Evolutionary conservation across 2,113 vertebrate species (phyloP).

Genomic region (Lates calcarifer): DNA sequence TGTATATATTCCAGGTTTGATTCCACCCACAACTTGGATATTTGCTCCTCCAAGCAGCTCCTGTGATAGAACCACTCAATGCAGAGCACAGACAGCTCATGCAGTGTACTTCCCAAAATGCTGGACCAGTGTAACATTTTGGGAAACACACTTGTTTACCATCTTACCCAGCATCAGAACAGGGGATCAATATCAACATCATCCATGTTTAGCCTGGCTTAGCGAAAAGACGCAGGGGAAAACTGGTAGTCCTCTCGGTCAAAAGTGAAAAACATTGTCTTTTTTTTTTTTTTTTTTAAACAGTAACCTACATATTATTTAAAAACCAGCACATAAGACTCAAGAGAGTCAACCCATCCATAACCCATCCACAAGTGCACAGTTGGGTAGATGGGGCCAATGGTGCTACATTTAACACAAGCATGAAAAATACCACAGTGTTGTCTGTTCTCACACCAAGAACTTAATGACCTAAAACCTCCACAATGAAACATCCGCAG

Average conservation of each 20-base stretch:
- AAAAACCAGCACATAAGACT: not conserved
- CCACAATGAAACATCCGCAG: not conserved
- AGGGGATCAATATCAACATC: conserved; percentile 8
- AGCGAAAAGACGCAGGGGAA: not conserved
- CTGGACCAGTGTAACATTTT: not conserved
- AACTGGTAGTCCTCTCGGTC: not conserved
- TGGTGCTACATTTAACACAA: not conserved
- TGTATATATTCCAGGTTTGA: not conserved
- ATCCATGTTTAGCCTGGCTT: conserved; percentile 15
- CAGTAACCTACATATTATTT: not conserved
- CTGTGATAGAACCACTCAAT: not conserved
- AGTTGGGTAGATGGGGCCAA: not conserved
- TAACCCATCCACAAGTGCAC: not conserved
- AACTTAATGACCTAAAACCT: not conserved
- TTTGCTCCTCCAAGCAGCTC: not conserved
- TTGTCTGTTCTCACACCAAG: not conserved
- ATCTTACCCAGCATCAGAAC: conserved; percentile 5
- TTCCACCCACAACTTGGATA: not conserved
- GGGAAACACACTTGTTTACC: conserved; percentile 8
- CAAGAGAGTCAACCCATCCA: not conserved
- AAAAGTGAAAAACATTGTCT: not conserved
- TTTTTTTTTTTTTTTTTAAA: not conserved
- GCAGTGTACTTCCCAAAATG: not conserved
- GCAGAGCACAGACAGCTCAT: not conserved
- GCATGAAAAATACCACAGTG: not conserved